These are phyloP conservation scores for Calonectris borealis DNA, from an alignment of 2,113 vertebrate genomes.

Conservation along the genomic window DNA sequence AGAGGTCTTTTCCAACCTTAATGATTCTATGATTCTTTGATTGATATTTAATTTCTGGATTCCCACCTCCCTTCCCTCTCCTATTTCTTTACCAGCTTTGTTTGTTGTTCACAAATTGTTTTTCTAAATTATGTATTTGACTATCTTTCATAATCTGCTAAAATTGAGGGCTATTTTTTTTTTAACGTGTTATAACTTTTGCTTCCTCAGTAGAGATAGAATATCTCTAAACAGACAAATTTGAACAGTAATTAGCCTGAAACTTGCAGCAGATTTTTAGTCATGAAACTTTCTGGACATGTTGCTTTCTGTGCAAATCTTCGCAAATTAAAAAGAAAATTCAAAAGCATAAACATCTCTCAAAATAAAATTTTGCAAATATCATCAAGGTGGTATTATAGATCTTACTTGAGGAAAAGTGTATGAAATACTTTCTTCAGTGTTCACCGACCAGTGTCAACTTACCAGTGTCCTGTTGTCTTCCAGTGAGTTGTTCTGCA, in stretches of 20 bases:
- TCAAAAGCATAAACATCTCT: not conserved
- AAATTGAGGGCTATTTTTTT: not conserved
- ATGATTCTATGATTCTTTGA: too few relatives aligned
- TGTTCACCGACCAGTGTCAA: not conserved
- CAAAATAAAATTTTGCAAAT: not conserved
- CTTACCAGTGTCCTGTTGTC: not conserved
- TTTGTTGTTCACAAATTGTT: not conserved
- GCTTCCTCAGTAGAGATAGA: not conserved
- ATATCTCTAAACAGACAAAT: not conserved
- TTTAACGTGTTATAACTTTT: not conserved
- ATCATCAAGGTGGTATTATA: not conserved
- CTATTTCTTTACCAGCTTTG: not conserved
- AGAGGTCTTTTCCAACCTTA: too few relatives aligned
- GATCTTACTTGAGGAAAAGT: not conserved
- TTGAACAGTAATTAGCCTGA: not conserved
- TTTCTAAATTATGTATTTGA: not conserved
- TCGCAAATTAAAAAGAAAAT: not conserved
- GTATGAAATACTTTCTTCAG: not conserved
- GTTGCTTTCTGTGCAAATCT: not conserved
- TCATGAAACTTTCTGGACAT: not conserved
- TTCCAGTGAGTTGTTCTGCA: not conserved
- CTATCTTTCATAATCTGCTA: not conserved
- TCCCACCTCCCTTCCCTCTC: fast-evolving
- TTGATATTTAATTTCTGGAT: not conserved
- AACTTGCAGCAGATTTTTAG: not conserved